Percentiles rank a stretch among this genome's conserved stretches.
Evolutionary conservation across 2,797 vertebrate genomes (phyloP).

Genomic region (Etheostoma perlongum): DNA sequence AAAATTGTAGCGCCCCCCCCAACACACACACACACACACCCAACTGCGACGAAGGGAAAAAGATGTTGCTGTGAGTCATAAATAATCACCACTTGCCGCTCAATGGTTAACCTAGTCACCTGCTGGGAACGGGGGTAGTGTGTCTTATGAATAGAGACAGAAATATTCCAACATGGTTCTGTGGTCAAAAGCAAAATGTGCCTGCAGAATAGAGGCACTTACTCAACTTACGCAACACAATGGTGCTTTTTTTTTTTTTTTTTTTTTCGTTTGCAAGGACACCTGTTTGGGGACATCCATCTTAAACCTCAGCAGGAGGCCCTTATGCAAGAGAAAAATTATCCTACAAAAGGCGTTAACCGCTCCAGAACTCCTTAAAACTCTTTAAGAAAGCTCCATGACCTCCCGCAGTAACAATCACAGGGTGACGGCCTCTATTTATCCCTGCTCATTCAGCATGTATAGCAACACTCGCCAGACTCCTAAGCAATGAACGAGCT

Average conservation of each 20-base stretch:
- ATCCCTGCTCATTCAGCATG: slow-evolving; percentile 23
- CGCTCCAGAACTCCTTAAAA: slow-evolving; percentile 5
- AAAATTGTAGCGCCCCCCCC: slow-evolving; percentile 35
- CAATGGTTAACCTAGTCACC: slow-evolving; percentile 51
- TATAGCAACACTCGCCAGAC: not conserved
- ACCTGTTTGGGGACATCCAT: slow-evolving; percentile 49
- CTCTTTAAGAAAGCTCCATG: slow-evolving; percentile 11
- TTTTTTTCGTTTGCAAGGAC: slow-evolving; percentile 19
- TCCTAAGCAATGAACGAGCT: not conserved
- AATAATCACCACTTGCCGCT: slow-evolving; percentile 54
- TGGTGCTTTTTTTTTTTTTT: not conserved
- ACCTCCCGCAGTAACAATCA: slow-evolving; percentile 29
- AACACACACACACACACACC: too few relatives aligned
- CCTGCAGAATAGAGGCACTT: slow-evolving; percentile 16
- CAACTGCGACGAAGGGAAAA: slow-evolving; percentile 15
- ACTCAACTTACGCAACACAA: slow-evolving; percentile 24
- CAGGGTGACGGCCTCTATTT: slow-evolving; percentile 32
- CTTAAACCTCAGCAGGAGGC: slow-evolving; percentile 43
- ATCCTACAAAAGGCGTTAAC: slow-evolving; percentile 17
- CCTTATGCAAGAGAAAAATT: slow-evolving; percentile 30
- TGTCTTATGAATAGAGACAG: slow-evolving; percentile 38
- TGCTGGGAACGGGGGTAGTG: slow-evolving; percentile 36
- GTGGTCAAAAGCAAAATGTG: slow-evolving; percentile 35
- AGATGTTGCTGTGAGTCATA: slow-evolving; percentile 55
- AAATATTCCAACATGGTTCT: slow-evolving; percentile 44